These are phyloP conservation scores for Cantharis flavilabris DNA, from an alignment of 2,888 invertebrate species.

Conservation along the genomic window DNA sequence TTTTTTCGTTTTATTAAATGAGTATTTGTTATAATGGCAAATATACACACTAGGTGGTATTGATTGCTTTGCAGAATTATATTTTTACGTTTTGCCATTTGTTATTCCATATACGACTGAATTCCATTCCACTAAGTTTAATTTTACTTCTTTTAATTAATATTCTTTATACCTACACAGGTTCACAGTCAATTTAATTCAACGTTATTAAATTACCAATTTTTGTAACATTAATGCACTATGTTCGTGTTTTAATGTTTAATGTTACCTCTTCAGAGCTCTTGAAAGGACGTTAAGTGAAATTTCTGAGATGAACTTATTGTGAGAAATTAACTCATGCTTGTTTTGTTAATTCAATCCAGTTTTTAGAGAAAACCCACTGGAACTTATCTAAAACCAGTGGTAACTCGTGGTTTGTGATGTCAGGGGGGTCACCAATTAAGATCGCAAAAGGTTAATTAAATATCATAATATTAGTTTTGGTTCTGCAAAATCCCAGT, in stretches of 20 bases:
- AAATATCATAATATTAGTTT: too few species aligned
- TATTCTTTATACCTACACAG: not conserved
- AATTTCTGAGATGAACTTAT: not conserved
- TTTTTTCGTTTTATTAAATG: not conserved
- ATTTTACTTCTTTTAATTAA: not conserved
- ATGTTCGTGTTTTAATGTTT: not conserved
- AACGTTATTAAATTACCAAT: not conserved
- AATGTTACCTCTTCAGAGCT: not conserved
- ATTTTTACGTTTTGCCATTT: not conserved
- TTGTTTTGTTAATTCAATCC: not conserved
- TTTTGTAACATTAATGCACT: not conserved
- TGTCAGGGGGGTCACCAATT: not conserved
- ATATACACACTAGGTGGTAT: not conserved
- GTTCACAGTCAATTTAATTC: not conserved
- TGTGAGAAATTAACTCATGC: not conserved
- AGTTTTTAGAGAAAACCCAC: not conserved
- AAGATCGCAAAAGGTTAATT: too few species aligned
- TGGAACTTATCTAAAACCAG: not conserved
- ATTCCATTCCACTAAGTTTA: not conserved
- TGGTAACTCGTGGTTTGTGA: not conserved
- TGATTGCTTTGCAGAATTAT: not conserved
- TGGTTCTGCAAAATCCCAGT: too few species aligned
- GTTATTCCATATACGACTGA: not conserved
- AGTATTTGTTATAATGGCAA: not conserved
- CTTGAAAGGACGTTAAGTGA: not conserved